Evolutionary conservation across 2,797 vertebrate genomes (phyloP), one percentile per base, ranked within the genome.

Genomic region (Mormyrops attenuatus): DNA sequence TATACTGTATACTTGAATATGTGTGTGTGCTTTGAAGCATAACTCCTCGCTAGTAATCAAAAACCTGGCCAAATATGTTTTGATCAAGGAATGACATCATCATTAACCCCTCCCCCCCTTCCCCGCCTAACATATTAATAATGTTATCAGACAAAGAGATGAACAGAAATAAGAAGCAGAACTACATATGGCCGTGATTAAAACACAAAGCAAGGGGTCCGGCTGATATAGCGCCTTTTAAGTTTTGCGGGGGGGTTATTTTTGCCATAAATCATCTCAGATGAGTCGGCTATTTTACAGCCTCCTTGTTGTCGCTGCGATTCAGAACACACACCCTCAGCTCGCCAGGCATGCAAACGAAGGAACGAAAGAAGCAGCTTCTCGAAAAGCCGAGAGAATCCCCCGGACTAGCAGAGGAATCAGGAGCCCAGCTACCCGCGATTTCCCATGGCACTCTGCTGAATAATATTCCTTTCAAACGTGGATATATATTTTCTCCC

Each of bases 211-310:
- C 34, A n/a, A 88, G 85, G 30, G 53, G 77, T 80, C 38, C 34
- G 3, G 52, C 38, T 88, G 52, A 88, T 52, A 53, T 47, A 80
- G 57, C 13, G 73, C 77, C 26, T 69, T 88, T 60, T 53, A 86
- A 73, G 63, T 53, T 11, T 88, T 82, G 20, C 4, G 44, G 86
- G 49, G 52, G 63, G 60, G n/a, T 55, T 82, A 82, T 89, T 88
- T 57, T 77, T 22, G 55, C 66, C 49, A 52, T 86, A 89, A 89
- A 87, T 87, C 57, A 77, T n/a, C 60, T 69, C 49, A 41, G 47
- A 87, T 77, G 85, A 86, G 89, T 89, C 92, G 90, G 88, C n/a
- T 93, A 93, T 94, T 93, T 77, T 53, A 89, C 41, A 88, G 66
- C 66, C 89, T 91, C 92, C 90, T 92, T 89, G 89, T 90, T 89